Conservation (phyloP, 2,888 invertebrate species). For the Conistra vaccinii region DNA sequence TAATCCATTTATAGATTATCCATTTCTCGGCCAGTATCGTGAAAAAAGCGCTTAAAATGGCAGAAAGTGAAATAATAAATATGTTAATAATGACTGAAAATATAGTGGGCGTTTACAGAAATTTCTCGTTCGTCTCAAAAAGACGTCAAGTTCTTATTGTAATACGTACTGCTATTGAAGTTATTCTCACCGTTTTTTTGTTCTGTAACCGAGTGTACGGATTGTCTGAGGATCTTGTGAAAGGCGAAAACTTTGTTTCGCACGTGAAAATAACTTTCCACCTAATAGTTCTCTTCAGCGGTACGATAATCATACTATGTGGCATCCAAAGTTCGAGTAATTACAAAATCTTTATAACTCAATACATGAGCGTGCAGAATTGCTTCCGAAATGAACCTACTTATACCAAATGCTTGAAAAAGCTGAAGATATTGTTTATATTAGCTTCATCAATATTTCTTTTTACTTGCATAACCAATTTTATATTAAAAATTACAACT, state of each 20-base stretch:
- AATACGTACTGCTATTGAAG: conserved; percentile 9
- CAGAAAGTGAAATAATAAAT: conserved; percentile 22
- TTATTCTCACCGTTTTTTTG: not conserved
- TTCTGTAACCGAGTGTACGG: not conserved
- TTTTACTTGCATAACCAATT: not conserved
- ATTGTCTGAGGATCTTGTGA: not conserved
- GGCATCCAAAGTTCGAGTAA: not conserved
- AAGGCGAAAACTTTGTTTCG: no score
- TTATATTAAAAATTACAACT: conserved; percentile 5
- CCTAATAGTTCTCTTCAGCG: not conserved
- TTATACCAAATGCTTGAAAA: conserved; percentile 3
- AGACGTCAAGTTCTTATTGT: not conserved
- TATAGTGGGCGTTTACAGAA: conserved; percentile 44
- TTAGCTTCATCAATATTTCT: not conserved
- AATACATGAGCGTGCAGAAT: conserved; percentile 2
- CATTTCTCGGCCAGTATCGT: not conserved
- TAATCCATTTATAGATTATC: not conserved
- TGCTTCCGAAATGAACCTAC: conserved; percentile 3
- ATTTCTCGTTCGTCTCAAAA: conserved; percentile 21
- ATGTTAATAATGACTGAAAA: conserved; percentile 24
- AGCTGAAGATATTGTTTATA: not conserved
- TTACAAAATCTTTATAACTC: conserved; percentile 13
- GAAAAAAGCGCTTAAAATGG: not conserved
- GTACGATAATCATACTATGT: not conserved
- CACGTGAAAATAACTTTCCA: not conserved